Conservation (phyloP, 2,113 vertebrate genomes). For the Paralichthys olivaceus region DNA sequence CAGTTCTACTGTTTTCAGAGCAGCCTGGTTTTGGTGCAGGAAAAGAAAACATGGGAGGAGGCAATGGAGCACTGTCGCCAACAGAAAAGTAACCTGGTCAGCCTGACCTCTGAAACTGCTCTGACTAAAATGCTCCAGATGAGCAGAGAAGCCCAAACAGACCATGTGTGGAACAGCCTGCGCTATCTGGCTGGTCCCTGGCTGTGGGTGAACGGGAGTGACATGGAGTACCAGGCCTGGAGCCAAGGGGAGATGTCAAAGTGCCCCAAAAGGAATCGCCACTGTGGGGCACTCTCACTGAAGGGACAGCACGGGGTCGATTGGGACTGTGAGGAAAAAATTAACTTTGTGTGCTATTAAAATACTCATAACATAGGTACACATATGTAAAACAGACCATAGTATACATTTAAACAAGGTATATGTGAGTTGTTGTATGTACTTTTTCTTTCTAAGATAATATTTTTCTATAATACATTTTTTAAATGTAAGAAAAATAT, state of each 20-base stretch:
- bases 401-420: neutral
- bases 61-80: constrained; percentile 37
- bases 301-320: neutral
- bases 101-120: neutral
- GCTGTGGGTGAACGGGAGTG: constrained; percentile 44
- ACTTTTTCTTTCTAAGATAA: neutral
- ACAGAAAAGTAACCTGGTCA: constrained; percentile 38
- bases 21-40: constrained; percentile 23
- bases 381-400: neutral
- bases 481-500: too few species aligned
- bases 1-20: constrained; percentile 6
- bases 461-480: too few species aligned
- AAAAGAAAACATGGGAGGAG: constrained; percentile 60
- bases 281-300: constrained; percentile 57
- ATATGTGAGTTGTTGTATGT: neutral
- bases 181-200: constrained; percentile 53
- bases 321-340: constrained; percentile 58
- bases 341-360: constrained; percentile 61
- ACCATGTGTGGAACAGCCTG: constrained; percentile 54
- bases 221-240: neutral
- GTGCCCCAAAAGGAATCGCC: constrained; percentile 36
- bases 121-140: neutral
- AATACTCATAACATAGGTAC: neutral
- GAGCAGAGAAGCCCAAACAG: neutral
- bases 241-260: neutral